Percentiles rank a stretch among this genome's conserved stretches.
These are phyloP conservation scores for Nothobranchius furzeri DNA, from an alignment of 2,113 vertebrate genomes.

Conservation along the genomic window DNA sequence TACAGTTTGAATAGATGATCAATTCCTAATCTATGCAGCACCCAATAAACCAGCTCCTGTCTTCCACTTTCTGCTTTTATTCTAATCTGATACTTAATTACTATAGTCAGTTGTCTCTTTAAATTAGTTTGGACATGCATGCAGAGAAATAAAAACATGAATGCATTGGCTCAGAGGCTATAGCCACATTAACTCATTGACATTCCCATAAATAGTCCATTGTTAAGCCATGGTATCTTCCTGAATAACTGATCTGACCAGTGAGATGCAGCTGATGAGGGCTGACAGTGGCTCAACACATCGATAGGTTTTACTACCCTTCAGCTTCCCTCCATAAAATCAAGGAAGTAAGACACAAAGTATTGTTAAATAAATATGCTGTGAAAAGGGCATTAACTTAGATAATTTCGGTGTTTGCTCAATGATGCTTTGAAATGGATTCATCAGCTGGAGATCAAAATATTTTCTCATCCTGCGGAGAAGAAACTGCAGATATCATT, in stretches of 20 bases:
- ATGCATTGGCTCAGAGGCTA: conserved; percentile 1
- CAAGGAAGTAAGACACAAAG: conserved; percentile 16
- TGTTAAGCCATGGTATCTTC: conserved; percentile 36
- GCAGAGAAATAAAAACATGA: conserved; percentile 35
- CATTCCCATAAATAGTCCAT: conserved; percentile 25
- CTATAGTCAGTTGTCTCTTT: conserved; percentile 48
- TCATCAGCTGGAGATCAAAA: conserved; percentile 38
- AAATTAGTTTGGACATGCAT: conserved; percentile 39
- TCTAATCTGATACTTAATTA: conserved; percentile 50
- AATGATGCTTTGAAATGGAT: conserved; percentile 28
- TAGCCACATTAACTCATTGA: conserved; percentile 31
- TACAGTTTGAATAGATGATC: conserved; percentile 37
- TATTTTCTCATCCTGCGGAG: conserved; percentile 21
- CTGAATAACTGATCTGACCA: conserved; percentile 28
- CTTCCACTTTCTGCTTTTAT: conserved; percentile 40
- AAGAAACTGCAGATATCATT: conserved; percentile 26
- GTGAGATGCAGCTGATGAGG: conserved; percentile 26
- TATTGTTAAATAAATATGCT: conserved; percentile 17
- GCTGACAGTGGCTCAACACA: conserved; percentile 32
- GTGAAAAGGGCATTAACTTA: conserved; percentile 30
- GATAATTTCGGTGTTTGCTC: conserved; percentile 32
- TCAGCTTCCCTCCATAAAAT: conserved; percentile 32
- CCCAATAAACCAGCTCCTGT: conserved; percentile 30
- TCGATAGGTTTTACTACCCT: conserved; percentile 31
- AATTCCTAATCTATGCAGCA: conserved; percentile 34